Percentiles rank a stretch among this genome's conserved stretches.
Evolutionary conservation across 2,113 vertebrate genomes (phyloP).

Genomic region (Melanerpes aurifrons): DNA sequence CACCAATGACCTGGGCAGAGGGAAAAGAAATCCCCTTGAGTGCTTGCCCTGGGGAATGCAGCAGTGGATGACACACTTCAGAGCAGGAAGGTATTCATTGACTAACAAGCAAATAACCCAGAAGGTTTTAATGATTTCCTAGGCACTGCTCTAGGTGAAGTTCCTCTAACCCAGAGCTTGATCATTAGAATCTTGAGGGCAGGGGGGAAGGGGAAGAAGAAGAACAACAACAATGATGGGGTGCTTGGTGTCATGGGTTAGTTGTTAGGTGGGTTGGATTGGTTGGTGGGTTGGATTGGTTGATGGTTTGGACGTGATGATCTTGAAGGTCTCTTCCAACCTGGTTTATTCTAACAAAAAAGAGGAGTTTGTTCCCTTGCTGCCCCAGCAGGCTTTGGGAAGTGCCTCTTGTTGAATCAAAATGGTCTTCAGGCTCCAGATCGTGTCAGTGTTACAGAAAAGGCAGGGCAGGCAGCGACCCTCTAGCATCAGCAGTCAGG

Average conservation of each 20-base stretch:
- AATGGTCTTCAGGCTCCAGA: not conserved
- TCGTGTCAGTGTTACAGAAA: not conserved
- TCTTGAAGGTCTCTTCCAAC: no score
- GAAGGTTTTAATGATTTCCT: not conserved
- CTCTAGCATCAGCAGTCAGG: accelerated
- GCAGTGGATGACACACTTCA: not conserved
- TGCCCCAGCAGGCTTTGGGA: not conserved
- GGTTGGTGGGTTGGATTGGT: no score
- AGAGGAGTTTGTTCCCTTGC: no score
- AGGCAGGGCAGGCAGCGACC: not conserved
- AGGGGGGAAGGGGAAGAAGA: no score
- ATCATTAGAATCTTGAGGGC: no score
- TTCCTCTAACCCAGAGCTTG: not conserved
- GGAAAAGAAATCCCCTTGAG: not conserved
- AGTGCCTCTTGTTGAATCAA: not conserved
- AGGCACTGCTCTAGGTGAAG: not conserved
- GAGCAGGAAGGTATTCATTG: not conserved
- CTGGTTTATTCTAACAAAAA: no score
- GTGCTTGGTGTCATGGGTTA: no score
- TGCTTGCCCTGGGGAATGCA: not conserved
- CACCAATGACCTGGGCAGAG: not conserved
- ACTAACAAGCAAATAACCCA: not conserved
- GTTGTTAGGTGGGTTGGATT: no score
- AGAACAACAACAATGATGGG: no score
- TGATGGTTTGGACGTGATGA: no score